Evolutionary conservation across 2,888 invertebrate genomes (phyloP), one percentile per base, ranked within the genome.

Genomic region (Microctonus brassicae): DNA sequence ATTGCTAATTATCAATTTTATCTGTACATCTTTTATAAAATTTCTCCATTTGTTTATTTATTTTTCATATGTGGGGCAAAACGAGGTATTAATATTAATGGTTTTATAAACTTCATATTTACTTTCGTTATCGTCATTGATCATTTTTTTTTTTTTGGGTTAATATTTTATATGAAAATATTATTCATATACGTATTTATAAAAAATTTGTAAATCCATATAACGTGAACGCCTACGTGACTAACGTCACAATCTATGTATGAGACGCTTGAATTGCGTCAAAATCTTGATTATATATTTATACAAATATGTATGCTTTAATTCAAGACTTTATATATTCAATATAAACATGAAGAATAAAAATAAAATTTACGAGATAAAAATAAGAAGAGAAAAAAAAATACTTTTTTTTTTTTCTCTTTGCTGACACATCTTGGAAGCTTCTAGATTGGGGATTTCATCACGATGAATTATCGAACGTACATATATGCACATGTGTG

Each of bases 391-490:
- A 47, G 9, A 20, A 17, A 47, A 17, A 17, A 55, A 55, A 11
- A 24, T 24, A 26, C n/a, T 33, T 34, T 58, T 58, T 29, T 58
- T 58, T 33, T 58, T 29, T 17, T 29, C n/a, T 34, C 58, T 29
- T 7, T 9, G 10, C 26, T 58, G 33, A 58, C 58, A 34, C 20
- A 58, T 58, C 20, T 58, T 34, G 0, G 33, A n/a, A 6, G 1
- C 11, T n/a, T 53, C 55, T 65, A 17, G 24, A 55, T 36, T 55
- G 22, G 52, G 10, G 34, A 20, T 65, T 53, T 65, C 65, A 53
- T 65, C 55, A 65, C 55, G 20, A 36, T 34, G 55, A 52, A 33
- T 55, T 55, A 55, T 65, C 55, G 36, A 65, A 65, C 20, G 53
- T 52, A 20, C 33, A 29, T 13, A 13, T 33, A 22, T 47, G 57